A percentile compares a stretch with the other conserved stretches of the same genome.
Evolutionary conservation across 2,888 invertebrate genomes (phyloP).

Genomic region (Rhyacophila evoluta): DNA sequence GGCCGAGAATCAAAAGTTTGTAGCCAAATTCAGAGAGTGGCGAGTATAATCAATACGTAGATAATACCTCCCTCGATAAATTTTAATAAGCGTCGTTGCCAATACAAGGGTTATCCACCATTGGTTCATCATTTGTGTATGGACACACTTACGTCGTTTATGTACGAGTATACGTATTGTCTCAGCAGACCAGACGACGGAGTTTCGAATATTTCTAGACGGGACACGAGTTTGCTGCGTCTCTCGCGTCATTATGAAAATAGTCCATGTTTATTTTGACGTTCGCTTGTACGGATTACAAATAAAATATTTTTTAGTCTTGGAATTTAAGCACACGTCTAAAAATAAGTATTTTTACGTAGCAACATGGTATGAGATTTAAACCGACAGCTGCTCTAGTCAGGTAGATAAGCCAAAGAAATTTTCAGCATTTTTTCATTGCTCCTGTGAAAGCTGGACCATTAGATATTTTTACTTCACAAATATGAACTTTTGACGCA

Average conservation of each 20-base stretch:
- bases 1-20: background rate
- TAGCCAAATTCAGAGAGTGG: background rate
- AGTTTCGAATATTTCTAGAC: background rate
- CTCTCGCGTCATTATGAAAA: background rate
- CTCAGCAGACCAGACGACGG: background rate
- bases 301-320: background rate
- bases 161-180: too few species aligned
- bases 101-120: background rate
- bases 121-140: background rate
- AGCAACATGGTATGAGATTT: background rate
- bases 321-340: background rate
- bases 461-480: too few species aligned
- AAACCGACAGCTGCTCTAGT: background rate
- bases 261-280: constrained; percentile 1
- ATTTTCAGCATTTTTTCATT: too few species aligned
- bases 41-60: background rate
- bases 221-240: background rate
- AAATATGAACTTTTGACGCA: too few species aligned
- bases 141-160: background rate
- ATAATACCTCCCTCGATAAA: background rate
- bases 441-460: too few species aligned
- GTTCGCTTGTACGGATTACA: background rate
- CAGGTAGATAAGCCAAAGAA: too few species aligned
- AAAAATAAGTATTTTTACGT: background rate
- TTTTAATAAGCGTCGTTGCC: background rate